These are phyloP conservation scores for Pristis pectinata DNA, from an alignment of 2,797 vertebrate species.

Conservation along the genomic window DNA sequence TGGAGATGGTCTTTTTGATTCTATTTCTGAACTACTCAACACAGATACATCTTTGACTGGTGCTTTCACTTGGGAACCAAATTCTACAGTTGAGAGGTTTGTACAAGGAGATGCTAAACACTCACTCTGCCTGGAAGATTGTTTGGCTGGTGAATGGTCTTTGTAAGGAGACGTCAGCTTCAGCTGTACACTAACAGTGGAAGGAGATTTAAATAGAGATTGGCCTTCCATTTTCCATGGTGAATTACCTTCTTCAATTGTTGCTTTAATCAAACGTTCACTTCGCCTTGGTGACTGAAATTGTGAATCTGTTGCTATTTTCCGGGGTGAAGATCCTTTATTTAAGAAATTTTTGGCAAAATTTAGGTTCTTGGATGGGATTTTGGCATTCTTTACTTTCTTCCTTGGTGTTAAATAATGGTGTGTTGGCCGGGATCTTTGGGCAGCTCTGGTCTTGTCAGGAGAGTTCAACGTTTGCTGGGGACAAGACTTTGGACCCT, in stretches of 20 bases:
- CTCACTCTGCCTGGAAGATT: background rate
- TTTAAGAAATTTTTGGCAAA: conserved; percentile 42
- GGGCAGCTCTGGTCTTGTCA: conserved; percentile 44
- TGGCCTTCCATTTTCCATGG: conserved; percentile 32
- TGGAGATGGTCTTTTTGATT: background rate
- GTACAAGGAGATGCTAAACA: background rate
- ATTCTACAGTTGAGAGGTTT: background rate
- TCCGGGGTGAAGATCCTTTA: conserved; percentile 43
- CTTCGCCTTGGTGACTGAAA: conserved; percentile 49
- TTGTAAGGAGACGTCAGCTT: background rate
- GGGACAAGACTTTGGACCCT: conserved; percentile 44
- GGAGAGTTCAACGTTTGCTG: conserved; percentile 44
- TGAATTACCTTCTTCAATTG: conserved; percentile 51
- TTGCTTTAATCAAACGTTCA: conserved; percentile 42
- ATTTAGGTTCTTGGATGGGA: conserved; percentile 43
- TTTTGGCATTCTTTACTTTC: conserved; percentile 42
- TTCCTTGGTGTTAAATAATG: conserved; percentile 41
- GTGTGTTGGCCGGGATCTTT: conserved; percentile 43
- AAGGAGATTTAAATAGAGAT: background rate
- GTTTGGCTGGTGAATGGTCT: background rate
- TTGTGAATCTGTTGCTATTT: conserved; percentile 41
- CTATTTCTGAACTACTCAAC: background rate
- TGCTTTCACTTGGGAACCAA: background rate
- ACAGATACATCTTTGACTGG: background rate
- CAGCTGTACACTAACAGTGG: background rate